phyloP scores from a whole-genome alignment of 2,888 invertebrate genomes.

The Pristionchus fissidentatus region DNA sequence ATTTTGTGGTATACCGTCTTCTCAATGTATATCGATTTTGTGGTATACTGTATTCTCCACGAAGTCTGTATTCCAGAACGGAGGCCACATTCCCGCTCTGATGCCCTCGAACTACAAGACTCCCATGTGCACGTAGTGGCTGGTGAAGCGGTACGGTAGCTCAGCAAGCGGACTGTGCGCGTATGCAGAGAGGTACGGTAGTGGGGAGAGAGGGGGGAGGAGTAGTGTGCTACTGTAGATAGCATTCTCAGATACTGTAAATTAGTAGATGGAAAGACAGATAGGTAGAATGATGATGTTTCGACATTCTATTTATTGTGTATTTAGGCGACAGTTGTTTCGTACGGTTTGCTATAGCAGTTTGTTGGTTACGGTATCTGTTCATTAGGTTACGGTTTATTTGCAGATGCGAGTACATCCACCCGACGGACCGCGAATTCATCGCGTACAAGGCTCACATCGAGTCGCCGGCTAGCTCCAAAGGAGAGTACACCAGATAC shows the following conservation, averaged over 20 bases:
- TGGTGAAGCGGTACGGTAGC: constrained; percentile 2
- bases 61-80: constrained; percentile 16
- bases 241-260: too few species aligned
- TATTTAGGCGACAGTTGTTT: too few species aligned
- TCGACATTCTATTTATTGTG: too few species aligned
- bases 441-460: neutral
- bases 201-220: too few species aligned
- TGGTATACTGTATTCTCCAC: too few species aligned
- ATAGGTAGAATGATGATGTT: too few species aligned
- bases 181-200: too few species aligned
- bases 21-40: too few species aligned
- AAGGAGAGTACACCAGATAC: constrained; percentile 11
- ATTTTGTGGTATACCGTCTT: neutral
- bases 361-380: neutral
- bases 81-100: neutral
- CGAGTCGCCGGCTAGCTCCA: neutral
- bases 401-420: constrained; percentile 60
- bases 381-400: neutral
- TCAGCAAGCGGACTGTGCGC: too few species aligned
- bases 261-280: too few species aligned
- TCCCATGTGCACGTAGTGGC: constrained; percentile 56
- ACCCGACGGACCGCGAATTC: constrained; percentile 55
- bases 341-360: too few species aligned
- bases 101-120: constrained; percentile 59
- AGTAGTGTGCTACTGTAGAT: neutral